Percentiles rank a stretch among this genome's conserved stretches.
These are phyloP conservation scores for Adineta ricciae DNA, from an alignment of 2,888 invertebrate genomes.

Conservation along the genomic window DNA sequence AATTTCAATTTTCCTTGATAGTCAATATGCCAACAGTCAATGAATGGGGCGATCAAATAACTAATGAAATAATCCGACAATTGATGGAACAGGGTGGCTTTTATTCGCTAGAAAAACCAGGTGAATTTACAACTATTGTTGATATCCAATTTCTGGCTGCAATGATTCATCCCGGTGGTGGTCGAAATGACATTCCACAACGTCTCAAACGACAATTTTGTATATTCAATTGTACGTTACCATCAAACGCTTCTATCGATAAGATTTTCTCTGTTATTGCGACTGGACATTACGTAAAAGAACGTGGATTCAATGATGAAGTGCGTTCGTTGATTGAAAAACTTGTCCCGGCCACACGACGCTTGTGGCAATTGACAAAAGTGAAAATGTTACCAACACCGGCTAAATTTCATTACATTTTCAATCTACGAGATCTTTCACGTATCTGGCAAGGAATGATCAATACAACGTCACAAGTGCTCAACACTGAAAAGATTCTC, in stretches of 20 bases:
- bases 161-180: constrained; percentile 87
- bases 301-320: constrained; percentile 70
- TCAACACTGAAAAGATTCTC: constrained; percentile 68
- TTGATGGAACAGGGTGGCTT: constrained; percentile 87
- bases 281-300: constrained; percentile 73
- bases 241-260: constrained; percentile 78
- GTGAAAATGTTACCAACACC: constrained; percentile 77
- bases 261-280: constrained; percentile 79
- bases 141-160: constrained; percentile 82
- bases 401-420: constrained; percentile 91
- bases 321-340: constrained; percentile 70
- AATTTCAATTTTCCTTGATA: not conserved
- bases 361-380: constrained; percentile 77
- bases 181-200: constrained; percentile 85
- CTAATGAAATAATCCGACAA: constrained; percentile 77
- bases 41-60: constrained; percentile 82
- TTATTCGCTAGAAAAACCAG: constrained; percentile 89
- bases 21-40: constrained; percentile 88
- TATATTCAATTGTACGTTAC: constrained; percentile 85
- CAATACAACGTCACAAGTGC: constrained; percentile 54
- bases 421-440: constrained; percentile 81
- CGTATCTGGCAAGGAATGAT: constrained; percentile 98
- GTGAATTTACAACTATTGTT: constrained; percentile 78
- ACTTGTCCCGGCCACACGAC: constrained; percentile 73
- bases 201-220: constrained; percentile 82